Evolutionary conservation across 2,888 invertebrate genomes (phyloP).

Genomic region (Carcina quercana): DNA sequence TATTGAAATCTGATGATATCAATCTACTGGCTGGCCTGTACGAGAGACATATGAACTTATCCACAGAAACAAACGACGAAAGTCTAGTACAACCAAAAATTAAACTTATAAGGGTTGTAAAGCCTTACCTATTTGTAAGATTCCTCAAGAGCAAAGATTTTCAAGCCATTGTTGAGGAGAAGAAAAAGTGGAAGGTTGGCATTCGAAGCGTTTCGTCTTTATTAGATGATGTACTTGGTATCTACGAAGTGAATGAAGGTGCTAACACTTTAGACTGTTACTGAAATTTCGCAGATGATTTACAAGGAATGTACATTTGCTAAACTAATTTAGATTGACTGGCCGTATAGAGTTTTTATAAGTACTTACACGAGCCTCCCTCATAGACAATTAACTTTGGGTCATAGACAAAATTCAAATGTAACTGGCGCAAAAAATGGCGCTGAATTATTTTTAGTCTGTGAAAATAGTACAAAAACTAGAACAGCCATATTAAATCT

Average conservation of each 20-base stretch:
- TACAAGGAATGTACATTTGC: too few species aligned
- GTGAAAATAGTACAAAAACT: too few species aligned
- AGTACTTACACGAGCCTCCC: too few species aligned
- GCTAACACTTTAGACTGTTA: constrained; percentile 83
- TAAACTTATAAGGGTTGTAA: constrained; percentile 40
- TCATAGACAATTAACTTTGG: too few species aligned
- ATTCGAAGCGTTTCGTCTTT: constrained; percentile 81
- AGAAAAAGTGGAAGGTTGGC: constrained; percentile 78
- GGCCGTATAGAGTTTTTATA: too few species aligned
- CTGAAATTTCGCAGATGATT: constrained; percentile 36
- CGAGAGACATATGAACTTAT: constrained; percentile 60
- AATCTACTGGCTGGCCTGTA: constrained; percentile 77
- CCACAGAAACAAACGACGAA: constrained; percentile 33
- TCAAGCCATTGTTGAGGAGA: constrained; percentile 73
- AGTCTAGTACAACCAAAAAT: constrained; percentile 30
- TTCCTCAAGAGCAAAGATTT: constrained; percentile 75
- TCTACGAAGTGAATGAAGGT: constrained; percentile 66
- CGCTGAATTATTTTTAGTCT: too few species aligned
- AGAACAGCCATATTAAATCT: too few species aligned
- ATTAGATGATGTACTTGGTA: constrained; percentile 82
- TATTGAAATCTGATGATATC: constrained; percentile 76
- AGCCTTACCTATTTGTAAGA: constrained; percentile 75
- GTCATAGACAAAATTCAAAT: too few species aligned
- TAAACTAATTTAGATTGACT: too few species aligned
- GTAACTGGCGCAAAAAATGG: too few species aligned